Evolutionary conservation across 2,113 vertebrate species (phyloP).

Genomic region (Echinops telfairi): DNA sequence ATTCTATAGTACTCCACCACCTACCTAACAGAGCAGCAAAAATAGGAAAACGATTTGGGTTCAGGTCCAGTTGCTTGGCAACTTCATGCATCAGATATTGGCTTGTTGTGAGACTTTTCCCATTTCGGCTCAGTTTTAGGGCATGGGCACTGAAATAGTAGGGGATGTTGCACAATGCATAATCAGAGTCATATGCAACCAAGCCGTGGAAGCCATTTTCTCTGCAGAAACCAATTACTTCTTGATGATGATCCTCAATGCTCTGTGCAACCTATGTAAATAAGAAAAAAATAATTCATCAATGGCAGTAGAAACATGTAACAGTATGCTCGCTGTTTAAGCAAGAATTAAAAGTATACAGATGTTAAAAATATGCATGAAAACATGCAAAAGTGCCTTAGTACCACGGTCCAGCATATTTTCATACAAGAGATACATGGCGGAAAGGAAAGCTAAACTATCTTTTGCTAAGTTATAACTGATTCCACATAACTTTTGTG

Average conservation of each 20-base stretch:
- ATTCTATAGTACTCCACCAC: conserved; percentile 78
- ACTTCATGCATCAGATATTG: conserved; percentile 98
- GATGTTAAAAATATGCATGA: background rate
- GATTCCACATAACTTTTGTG: conserved; percentile 25
- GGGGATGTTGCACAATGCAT: conserved; percentile 96
- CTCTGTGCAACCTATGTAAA: conserved; percentile 94
- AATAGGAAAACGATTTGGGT: conserved; percentile 95
- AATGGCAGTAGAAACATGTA: conserved; percentile 59
- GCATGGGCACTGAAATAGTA: conserved; percentile 98
- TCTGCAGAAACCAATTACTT: conserved; percentile 96
- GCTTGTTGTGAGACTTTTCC: conserved; percentile 98
- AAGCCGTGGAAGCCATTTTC: conserved; percentile 97
- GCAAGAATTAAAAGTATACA: background rate
- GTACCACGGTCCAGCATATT: background rate
- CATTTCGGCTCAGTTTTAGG: conserved; percentile 97
- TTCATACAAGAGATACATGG: background rate
- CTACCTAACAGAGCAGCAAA: conserved; percentile 97
- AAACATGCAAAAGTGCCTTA: background rate
- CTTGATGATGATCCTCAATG: conserved; percentile 98
- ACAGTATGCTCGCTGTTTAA: conserved; percentile 4
- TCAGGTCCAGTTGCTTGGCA: conserved; percentile 97
- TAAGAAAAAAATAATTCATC: conserved; percentile 74
- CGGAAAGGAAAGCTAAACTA: background rate
- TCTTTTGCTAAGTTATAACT: background rate
- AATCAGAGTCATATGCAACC: conserved; percentile 97